Base-by-base conservation (phyloP, 2,113 vertebrate genomes). In the Phaetusa simplex region DNA sequence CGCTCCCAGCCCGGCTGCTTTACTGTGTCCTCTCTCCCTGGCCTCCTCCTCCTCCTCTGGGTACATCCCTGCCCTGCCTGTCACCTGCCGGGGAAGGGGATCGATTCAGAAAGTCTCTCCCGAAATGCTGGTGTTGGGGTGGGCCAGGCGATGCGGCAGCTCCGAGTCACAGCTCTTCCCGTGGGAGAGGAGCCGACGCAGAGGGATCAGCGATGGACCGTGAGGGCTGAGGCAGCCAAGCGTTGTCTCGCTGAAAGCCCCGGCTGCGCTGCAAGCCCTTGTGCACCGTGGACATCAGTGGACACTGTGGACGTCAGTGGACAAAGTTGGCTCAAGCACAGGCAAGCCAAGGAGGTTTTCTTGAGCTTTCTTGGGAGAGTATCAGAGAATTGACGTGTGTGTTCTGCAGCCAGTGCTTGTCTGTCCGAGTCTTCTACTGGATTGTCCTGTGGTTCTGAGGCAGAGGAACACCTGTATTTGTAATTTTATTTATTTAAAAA, bases 141-240 rank as follows among this genome's bases (percentile, higher is more conserved):
- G 29, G 42, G 22, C 27, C n/a, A 22, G 42, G 21, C 1, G 12
- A 58, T 30, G 62, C 32, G 3, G 50, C 50, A 55, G 62, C 42
- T 58, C 42, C 3, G 3, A 6, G 64, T 12, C 16, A 2, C 9
- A 11, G 52, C 34, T 12, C 6, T 24, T 47, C 42, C 64, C 27
- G 4, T 3, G 52, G 64, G 52, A 1, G 21, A 2, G 2, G n/a
- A 26, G 42, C 52, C 2, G 8, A 14, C 0, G 59, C 59, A 20
- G 36, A 17, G 56, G 23, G 32, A 32, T 10, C 26, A 5, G 26
- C 2, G 8, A 1, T 3, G 65, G n/a, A 10, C 43, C 13, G 2
- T 43, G 53, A 34, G 43, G 14, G 52, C 38, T 22, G 22, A 29
- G 62, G 9, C 6, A 22, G 59, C 22, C 30, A 16, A 18, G 59